A percentile compares a stretch with the other conserved stretches of the same genome.
These are phyloP conservation scores for Apostichopus californicus DNA, from an alignment of 35 echinoderm and acorn worm genomes.

Conservation along the genomic window DNA sequence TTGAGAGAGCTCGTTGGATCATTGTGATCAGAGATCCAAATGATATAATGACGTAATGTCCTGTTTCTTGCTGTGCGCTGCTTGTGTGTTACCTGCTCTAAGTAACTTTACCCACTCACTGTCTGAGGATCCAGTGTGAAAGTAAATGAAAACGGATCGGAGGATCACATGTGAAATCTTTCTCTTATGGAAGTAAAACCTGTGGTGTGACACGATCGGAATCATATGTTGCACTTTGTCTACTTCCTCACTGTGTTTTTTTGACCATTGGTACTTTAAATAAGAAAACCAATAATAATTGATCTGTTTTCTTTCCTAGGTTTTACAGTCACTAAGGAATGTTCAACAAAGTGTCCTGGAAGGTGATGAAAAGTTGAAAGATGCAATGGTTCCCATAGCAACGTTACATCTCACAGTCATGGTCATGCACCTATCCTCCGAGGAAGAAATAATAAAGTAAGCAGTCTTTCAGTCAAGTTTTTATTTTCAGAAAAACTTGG, in stretches of 20 bases:
- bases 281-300: not conserved
- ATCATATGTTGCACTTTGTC: not conserved
- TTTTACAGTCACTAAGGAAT: slow-evolving; percentile 66
- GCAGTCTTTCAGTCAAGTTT: not conserved
- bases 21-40: too few relatives aligned
- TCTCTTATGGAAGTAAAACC: too few relatives aligned
- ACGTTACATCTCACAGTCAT: slow-evolving; percentile 99
- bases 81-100: too few relatives aligned
- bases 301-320: slow-evolving; percentile 39
- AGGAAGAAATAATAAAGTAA: slow-evolving; percentile 90
- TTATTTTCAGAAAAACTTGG: too few relatives aligned
- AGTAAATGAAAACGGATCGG: too few relatives aligned
- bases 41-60: too few relatives aligned
- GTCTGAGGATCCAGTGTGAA: too few relatives aligned
- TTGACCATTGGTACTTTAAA: not conserved
- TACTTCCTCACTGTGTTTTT: not conserved
- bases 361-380: slow-evolving; percentile 95
- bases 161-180: too few relatives aligned
- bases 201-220: too few relatives aligned
- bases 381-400: slow-evolving; percentile 96
- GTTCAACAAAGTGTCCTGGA: slow-evolving; percentile 85
- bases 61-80: too few relatives aligned
- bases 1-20: too few relatives aligned
- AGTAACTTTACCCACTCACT: too few relatives aligned
- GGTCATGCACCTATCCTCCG: slow-evolving; percentile 96